Evolutionary conservation across 2,888 invertebrate species (phyloP).

Genomic region (Holacanthella duospinosa): DNA sequence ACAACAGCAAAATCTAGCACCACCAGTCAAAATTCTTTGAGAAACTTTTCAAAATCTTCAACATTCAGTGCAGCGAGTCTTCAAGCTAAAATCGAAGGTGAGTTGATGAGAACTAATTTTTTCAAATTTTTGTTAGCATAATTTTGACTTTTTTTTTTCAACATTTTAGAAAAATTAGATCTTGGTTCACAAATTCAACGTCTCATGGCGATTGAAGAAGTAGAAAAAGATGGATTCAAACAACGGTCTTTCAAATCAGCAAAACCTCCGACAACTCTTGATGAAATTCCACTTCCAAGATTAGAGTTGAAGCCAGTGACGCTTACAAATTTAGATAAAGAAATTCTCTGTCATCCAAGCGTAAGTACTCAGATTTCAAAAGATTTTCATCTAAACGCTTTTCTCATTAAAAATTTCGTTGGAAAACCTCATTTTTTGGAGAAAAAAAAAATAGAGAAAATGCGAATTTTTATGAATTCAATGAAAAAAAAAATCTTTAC

Average conservation of each 20-base stretch:
- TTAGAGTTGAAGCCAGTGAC: slow-evolving; percentile 34
- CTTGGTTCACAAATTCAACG: slow-evolving; percentile 28
- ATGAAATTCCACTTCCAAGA: slow-evolving; percentile 34
- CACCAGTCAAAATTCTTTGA: background rate
- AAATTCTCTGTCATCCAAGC: slow-evolving; percentile 33
- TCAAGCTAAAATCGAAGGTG: slow-evolving; percentile 34
- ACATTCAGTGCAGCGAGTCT: slow-evolving; percentile 17
- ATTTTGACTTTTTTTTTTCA: too few species aligned
- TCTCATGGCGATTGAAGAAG: slow-evolving; percentile 31
- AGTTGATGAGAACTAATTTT: background rate
- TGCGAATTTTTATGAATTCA: too few species aligned
- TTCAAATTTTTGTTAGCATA: background rate
- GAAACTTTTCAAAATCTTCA: background rate
- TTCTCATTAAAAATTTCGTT: background rate
- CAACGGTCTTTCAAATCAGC: slow-evolving; percentile 29
- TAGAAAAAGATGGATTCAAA: slow-evolving; percentile 33
- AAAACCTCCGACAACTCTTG: slow-evolving; percentile 18
- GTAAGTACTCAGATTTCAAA: slow-evolving; percentile 19
- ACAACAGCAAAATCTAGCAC: background rate
- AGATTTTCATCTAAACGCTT: background rate
- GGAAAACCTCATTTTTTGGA: too few species aligned
- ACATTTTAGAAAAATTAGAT: slow-evolving; percentile 36
- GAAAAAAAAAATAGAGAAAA: too few species aligned
- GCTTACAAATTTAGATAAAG: slow-evolving; percentile 29
- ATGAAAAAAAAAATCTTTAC: too few species aligned